phyloP scores from a whole-genome alignment of 23 tunicate species.

The Trididemnum miniatum region DNA sequence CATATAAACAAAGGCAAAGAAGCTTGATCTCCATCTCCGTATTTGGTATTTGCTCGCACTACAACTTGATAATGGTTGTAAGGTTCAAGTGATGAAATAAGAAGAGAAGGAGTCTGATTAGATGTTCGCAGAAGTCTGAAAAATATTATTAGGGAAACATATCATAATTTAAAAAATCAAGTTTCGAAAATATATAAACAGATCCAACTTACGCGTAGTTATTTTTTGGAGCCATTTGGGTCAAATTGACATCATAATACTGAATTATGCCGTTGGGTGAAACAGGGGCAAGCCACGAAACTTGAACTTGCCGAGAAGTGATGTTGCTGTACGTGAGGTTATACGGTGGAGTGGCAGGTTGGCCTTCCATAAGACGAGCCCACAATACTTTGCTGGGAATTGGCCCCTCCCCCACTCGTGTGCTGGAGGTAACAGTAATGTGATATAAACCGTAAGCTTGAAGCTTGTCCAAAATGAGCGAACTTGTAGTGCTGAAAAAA shows the following conservation, averaged over 20 bases:
- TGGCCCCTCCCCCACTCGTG: constrained; percentile 41
- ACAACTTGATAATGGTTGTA: constrained; percentile 19
- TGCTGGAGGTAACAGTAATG: constrained; percentile 45
- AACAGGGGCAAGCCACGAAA: constrained; percentile 54
- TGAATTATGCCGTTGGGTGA: constrained; percentile 73
- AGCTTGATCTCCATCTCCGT: constrained; percentile 64
- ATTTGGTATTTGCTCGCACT: constrained; percentile 67
- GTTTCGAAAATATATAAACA: no score
- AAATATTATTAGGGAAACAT: neutral
- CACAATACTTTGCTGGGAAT: constrained; percentile 17
- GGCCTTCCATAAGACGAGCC: constrained; percentile 57
- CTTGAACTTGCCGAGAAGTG: constrained; percentile 38
- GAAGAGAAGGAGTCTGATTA: neutral
- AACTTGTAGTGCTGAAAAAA: constrained; percentile 45
- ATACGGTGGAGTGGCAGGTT: constrained; percentile 73
- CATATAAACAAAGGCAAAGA: constrained; percentile 26
- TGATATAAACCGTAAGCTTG: constrained; percentile 41
- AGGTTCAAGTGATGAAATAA: constrained; percentile 31
- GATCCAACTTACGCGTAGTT: neutral
- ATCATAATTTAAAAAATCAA: no score
- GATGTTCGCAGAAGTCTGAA: constrained; percentile 1
- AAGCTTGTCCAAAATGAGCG: constrained; percentile 22
- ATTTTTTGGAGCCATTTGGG: neutral
- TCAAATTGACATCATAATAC: constrained; percentile 35
- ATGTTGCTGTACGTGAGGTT: constrained; percentile 43